Percentiles rank a stretch among this genome's conserved stretches.
These are phyloP conservation scores for Cepaea nemoralis DNA, from an alignment of 1,140 invertebrate genomes.

Conservation along the genomic window DNA sequence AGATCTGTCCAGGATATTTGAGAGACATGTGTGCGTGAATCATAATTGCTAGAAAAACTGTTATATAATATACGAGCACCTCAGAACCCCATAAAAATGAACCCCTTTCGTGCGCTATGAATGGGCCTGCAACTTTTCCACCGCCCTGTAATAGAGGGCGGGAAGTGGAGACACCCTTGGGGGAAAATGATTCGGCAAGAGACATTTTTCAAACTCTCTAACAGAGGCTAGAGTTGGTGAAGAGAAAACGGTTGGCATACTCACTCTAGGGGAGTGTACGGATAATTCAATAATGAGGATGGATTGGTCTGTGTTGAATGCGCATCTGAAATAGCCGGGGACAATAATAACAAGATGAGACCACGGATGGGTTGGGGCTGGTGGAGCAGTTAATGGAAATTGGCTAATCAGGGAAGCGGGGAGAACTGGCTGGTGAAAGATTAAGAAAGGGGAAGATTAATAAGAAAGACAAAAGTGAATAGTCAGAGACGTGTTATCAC, in stretches of 20 bases:
- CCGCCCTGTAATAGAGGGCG: background rate
- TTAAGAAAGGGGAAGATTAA: background rate
- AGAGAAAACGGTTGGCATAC: background rate
- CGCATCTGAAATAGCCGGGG: background rate
- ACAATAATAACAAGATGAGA: background rate
- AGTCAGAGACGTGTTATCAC: no score
- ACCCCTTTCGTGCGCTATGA: background rate
- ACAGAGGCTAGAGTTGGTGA: background rate
- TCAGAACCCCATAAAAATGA: background rate
- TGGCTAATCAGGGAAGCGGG: background rate
- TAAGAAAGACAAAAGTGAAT: background rate
- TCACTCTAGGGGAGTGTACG: background rate
- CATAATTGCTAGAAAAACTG: background rate
- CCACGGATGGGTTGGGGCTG: background rate
- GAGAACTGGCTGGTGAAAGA: background rate
- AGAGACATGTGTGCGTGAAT: background rate
- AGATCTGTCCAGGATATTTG: no score
- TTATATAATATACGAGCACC: background rate
- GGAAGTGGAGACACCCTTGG: background rate
- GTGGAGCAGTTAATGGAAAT: background rate
- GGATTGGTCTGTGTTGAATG: constrained; percentile 2
- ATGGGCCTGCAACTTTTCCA: background rate
- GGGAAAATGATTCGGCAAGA: background rate
- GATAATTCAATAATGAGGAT: background rate
- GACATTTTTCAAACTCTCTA: background rate